Evolutionary conservation across 2,113 vertebrate genomes (phyloP).

Genomic region (Isichthys henryi): DNA sequence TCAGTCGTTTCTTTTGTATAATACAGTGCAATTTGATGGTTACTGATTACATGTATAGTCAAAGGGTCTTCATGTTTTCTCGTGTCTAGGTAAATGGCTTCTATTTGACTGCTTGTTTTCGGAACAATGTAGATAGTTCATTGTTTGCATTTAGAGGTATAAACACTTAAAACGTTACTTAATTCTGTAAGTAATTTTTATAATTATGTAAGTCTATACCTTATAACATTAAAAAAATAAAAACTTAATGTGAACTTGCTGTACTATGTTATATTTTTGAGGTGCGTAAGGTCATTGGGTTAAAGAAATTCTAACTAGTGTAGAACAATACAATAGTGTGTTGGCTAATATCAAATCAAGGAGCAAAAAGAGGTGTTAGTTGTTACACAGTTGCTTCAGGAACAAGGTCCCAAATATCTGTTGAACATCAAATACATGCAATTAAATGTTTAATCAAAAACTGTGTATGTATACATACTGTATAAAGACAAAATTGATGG

Average conservation of each 20-base stretch:
- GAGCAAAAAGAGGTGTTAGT: neutral
- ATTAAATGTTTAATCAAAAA: neutral
- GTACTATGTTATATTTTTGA: neutral
- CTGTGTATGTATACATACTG: neutral
- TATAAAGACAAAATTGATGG: neutral
- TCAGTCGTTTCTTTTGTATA: slow-evolving; percentile 46
- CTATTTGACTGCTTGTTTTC: slow-evolving; percentile 68
- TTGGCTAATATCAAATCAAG: neutral
- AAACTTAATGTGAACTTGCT: slow-evolving; percentile 75
- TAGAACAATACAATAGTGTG: neutral
- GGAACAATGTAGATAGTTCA: slow-evolving; percentile 76
- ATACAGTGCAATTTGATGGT: slow-evolving; percentile 69
- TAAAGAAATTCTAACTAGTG: neutral
- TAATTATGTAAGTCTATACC: slow-evolving; percentile 85
- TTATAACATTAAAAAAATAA: slow-evolving; percentile 81
- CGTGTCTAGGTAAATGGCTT: slow-evolving; percentile 67
- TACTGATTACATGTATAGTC: slow-evolving; percentile 71
- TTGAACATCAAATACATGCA: neutral
- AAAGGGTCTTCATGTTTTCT: slow-evolving; percentile 73
- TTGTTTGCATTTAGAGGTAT: slow-evolving; percentile 84
- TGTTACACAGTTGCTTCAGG: neutral
- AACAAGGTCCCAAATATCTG: neutral
- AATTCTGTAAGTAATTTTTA: slow-evolving; percentile 91
- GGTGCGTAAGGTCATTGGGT: no score
- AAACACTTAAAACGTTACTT: slow-evolving; percentile 75